Base-by-base conservation (phyloP, 1,140 invertebrate species). In the Leptonema lineaticorne region DNA sequence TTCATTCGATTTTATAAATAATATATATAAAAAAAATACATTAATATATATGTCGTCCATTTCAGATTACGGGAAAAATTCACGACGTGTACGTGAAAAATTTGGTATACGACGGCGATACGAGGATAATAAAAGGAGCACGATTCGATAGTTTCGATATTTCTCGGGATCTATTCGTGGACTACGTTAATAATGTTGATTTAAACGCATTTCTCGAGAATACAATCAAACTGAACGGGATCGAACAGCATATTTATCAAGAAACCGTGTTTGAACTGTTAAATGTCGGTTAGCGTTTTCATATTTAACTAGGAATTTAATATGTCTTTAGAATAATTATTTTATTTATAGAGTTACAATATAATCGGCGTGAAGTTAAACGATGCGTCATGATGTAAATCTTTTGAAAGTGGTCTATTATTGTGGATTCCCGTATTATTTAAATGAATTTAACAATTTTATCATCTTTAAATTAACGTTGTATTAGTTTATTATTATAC, bases 121-220 rank as follows among this genome's bases (percentile, higher is more conserved):
- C 33, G 1, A 73, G 75, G 9, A 50, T 22, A n/a, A 60, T 79
- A 0, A 29, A 69, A 3, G 67, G 72, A 0, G 69, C 74, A 1
- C 30, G 58, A 20, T 78, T 79, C 24, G 48, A 75, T 41, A 7
- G 75, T 7, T 72, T 79, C 5, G 16, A 66, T 0, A 68, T 79
- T 11, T 11, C 50, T 20, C 5, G 33, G 6, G 57, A 75, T 18
- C 64, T 77, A 11, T 30, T 11, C n/a, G 16, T 77, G 7, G 46
- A 74, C 1, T 68, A 58, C 20, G 24, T 79, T 0, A 75, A 79
- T 50, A 69, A 58, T 0, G 29, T 79, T 28, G 30, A 76, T 1
- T 74, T 79, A 16, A 56, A 77, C 28, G 53, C 73, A 26, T 77
- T 78, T 37, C 20, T 74, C 1, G 37, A 62, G 0, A 57, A 77